These are phyloP conservation scores for Calliphora vicina DNA, from an alignment of 1,140 invertebrate species.

Conservation along the genomic window DNA sequence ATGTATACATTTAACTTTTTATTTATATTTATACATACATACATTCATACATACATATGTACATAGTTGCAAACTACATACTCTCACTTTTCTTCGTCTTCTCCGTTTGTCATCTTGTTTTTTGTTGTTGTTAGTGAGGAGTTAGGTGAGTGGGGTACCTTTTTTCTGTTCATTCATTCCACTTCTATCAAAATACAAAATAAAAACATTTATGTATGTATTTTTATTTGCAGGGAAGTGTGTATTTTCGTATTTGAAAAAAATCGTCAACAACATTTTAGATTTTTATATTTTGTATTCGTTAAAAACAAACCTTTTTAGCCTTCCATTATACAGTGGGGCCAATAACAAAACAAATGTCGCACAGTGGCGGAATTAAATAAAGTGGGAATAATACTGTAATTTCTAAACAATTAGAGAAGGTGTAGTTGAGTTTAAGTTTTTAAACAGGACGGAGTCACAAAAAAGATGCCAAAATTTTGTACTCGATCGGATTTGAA, in stretches of 20 bases:
- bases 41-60: background rate
- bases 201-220: background rate
- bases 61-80: background rate
- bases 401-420: no score
- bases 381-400: no score
- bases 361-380: no score
- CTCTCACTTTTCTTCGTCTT: conserved; percentile 3
- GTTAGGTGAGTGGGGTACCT: background rate
- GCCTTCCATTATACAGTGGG: background rate
- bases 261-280: background rate
- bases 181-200: background rate
- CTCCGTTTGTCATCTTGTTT: background rate
- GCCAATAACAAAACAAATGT: no score
- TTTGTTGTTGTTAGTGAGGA: background rate
- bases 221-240: background rate
- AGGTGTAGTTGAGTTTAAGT: no score
- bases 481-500: no score
- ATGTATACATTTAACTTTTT: background rate
- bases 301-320: background rate
- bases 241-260: background rate
- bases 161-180: background rate
- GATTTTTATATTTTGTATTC: background rate
- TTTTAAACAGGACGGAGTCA: no score
- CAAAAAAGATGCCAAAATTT: no score
- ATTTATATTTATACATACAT: no score